Base-by-base conservation (phyloP, 2,797 vertebrate species). In the Sebastes kiyomatsui region DNA sequence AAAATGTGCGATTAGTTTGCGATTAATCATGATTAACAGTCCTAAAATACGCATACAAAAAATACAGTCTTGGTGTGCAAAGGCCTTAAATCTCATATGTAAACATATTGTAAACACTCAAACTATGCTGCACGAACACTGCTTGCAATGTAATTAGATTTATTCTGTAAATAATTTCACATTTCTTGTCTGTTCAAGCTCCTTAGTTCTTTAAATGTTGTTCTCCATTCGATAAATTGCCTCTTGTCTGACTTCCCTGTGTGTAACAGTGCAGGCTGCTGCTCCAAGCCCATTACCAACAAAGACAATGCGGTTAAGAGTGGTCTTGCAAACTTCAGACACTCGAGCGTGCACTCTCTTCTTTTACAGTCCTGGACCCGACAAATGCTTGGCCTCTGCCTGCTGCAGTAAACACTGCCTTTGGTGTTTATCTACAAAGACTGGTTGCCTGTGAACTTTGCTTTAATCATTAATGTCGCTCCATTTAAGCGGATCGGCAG, bases 381-480 rank as follows among this genome's bases (percentile, higher is more conserved):
- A 80, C 58, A 69, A 78, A 76, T 62, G 56, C 75, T 85, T 58
- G 9, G 30, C 61, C 42, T 77, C 38, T 61, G 65, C 33, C 59
- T 38, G 61, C 85, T 46, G 27, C 66, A 70, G 72, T 82, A 80
- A 89, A 90, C 87, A 84, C 60, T 38, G 14, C 30, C 68, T 80
- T 72, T 82, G 61, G 62, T 76, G 70, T 84, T 88, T 83, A 77
- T 87, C 81, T 82, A 32, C 66, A 83, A 74, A 79, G 72, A 54
- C 71, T 7, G 56, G 42, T 23, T 65, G 74, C 49, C 56, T 71
- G 61, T 55, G 77, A 83, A 74, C 75, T 72, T 4, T 4, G 52
- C 67, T 84, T 85, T 85, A 86, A 86, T 90, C 81, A 85, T 86
- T 83, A 76, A 79, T 75, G 70, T 72, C 11, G 46, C 64, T 81